Base-by-base conservation (phyloP, 2,888 invertebrate genomes). In the Xylota sylvarum region DNA sequence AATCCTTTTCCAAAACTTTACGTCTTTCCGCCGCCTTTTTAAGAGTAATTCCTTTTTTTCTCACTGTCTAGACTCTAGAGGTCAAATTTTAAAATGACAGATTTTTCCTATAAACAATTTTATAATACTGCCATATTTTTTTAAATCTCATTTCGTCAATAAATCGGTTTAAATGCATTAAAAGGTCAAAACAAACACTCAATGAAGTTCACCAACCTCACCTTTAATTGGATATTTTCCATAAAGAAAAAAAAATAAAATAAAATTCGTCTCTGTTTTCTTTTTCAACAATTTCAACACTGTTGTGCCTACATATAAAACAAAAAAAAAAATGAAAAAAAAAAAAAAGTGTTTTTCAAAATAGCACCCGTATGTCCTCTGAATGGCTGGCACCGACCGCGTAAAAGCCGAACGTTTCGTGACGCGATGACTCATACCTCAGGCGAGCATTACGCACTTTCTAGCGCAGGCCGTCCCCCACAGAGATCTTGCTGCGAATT, bases 301-400 rank as follows among this genome's bases (percentile, higher is more conserved):
- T 67, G 46, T 32, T 72, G 46, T 52, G n/a, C n/a, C n/a, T n/a
- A 72, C 58, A 56, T 35, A 58, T 23, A 58, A 46, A 3, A n/a
- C 32, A 30, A 67, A n/a, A 64, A 9, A 35, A 50, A 35, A 60
- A 37, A 60, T 67, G 43, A 35, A 60, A 37, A 60, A 72, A 52
- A 52, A 52, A 65, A 46, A 60, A 37, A 67, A 40, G 43, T 37
- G 5, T 4, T 70, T 64, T 70, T 76, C 14, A 70, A 76, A 70
- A 46, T 81, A 65, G 56, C 58, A 56, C 27, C 27, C 74, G 40
- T 67, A 43, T 76, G 81, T 85, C 80, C 85, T 80, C 85, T 86
- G 81, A 86, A 81, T 81, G 85, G 81, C 85, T 86, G 81, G 58
- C 82, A 50, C 76, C 67, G 72, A 82, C 12, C 78, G 82, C 73